A percentile compares a stretch with the other conserved stretches of the same genome.
Evolutionary conservation across 2,888 invertebrate species (phyloP).

Genomic region (Drosophila limbata): DNA sequence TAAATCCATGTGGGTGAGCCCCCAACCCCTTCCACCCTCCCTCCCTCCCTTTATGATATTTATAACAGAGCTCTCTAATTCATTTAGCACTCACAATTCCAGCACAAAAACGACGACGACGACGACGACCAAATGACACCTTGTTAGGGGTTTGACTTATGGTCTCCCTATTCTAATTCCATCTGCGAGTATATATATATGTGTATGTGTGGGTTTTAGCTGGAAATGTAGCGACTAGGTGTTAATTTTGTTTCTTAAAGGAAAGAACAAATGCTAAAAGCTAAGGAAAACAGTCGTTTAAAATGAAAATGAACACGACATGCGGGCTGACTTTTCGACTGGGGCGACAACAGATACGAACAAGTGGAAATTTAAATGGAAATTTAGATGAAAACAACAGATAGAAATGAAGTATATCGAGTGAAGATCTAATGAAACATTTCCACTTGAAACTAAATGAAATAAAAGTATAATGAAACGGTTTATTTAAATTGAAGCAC

Average conservation of each 20-base stretch:
- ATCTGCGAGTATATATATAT: not conserved
- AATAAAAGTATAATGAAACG: too few species aligned
- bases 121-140: slow-evolving; percentile 65
- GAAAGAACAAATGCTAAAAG: slow-evolving; percentile 57
- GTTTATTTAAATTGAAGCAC: too few species aligned
- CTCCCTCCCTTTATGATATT: slow-evolving; percentile 27
- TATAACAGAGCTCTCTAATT: slow-evolving; percentile 61
- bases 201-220: slow-evolving; percentile 49
- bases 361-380: slow-evolving; percentile 44
- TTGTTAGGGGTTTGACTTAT: slow-evolving; percentile 68
- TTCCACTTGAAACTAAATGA: slow-evolving; percentile 14
- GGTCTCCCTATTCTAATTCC: slow-evolving; percentile 16
- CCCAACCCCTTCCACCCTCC: not conserved
- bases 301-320: slow-evolving; percentile 53
- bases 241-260: slow-evolving; percentile 67
- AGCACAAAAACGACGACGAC: not conserved
- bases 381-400: slow-evolving; percentile 6
- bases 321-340: slow-evolving; percentile 49
- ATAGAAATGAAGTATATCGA: too few species aligned
- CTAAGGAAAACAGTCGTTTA: slow-evolving; percentile 49
- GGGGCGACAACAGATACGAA: slow-evolving; percentile 1
- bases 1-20: slow-evolving; percentile 62
- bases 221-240: slow-evolving; percentile 75
- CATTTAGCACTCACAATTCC: slow-evolving; percentile 54
- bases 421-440: slow-evolving; percentile 6